Conservation (phyloP, 2,888 invertebrate species). For the Melanostoma mellinum region DNA sequence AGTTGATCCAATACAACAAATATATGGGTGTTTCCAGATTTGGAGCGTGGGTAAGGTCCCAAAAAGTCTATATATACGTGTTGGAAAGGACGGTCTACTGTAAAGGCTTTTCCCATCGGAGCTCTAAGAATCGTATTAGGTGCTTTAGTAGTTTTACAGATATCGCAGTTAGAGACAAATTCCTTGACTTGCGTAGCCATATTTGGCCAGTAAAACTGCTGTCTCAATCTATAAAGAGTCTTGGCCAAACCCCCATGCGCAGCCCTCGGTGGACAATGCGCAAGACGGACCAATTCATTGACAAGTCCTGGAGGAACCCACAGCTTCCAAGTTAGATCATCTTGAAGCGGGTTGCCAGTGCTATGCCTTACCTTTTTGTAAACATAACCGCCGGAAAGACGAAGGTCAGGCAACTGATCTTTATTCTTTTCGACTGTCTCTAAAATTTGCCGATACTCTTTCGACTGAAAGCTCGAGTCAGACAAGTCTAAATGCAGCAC, state of each 20-base stretch:
- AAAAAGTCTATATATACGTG: conserved; percentile 3
- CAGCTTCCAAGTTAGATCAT: conserved; percentile 14
- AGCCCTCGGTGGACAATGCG: conserved; percentile 5
- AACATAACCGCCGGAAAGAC: neutral
- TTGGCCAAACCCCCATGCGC: conserved; percentile 5
- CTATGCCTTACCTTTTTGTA: conserved; percentile 13
- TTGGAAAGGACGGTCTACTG: conserved; percentile 18
- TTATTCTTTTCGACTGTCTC: neutral
- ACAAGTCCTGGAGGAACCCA: conserved; percentile 9
- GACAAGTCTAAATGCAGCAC: conserved; percentile 8
- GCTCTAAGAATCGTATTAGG: neutral
- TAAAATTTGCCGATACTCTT: neutral
- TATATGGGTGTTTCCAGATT: conserved; percentile 5
- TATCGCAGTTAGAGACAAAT: neutral
- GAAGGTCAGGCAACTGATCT: conserved; percentile 7
- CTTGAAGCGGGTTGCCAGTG: conserved; percentile 4
- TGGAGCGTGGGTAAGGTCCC: conserved; percentile 2
- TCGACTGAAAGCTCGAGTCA: conserved; percentile 1
- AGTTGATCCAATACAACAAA: conserved; percentile 13
- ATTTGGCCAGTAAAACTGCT: conserved; percentile 22
- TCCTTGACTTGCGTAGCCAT: conserved; percentile 23
- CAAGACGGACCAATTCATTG: neutral
- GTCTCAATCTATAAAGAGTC: neutral
- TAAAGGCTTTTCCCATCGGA: conserved; percentile 7
- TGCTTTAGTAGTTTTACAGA: conserved; percentile 12